A percentile compares a stretch with the other conserved stretches of the same genome.
Evolutionary conservation across 2,797 vertebrate species (phyloP).

Genomic region (Rhodeus uyekii): DNA sequence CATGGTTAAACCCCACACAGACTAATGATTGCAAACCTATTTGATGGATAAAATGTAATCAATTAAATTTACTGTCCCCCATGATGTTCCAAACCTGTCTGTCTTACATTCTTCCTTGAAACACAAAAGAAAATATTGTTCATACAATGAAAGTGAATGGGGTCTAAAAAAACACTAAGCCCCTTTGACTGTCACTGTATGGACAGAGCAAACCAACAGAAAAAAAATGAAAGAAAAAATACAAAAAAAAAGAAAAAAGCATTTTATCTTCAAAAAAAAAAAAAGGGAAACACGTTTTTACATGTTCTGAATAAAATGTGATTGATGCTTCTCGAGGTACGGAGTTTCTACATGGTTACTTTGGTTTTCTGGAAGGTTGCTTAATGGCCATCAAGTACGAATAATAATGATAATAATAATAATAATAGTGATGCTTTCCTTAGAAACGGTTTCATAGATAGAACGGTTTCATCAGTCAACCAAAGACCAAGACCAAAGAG

Average conservation of each 20-base stretch:
- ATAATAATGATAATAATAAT: no score
- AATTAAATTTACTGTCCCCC: neutral
- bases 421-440: neutral
- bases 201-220: neutral
- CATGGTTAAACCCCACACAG: slow-evolving; percentile 9
- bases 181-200: neutral
- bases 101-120: neutral
- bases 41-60: neutral
- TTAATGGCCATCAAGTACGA: neutral
- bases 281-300: neutral
- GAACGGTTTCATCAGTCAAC: neutral
- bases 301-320: neutral
- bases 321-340: neutral
- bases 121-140: neutral
- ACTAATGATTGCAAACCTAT: neutral
- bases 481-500: neutral
- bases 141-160: neutral
- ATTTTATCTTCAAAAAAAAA: no score
- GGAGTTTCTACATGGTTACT: neutral
- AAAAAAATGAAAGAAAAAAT: neutral
- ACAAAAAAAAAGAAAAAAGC: neutral
- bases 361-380: neutral
- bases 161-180: neutral
- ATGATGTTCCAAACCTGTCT: neutral
- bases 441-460: no score